Percentiles rank a stretch among this genome's conserved stretches.
phyloP scores from a whole-genome alignment of 2,888 invertebrate genomes.

The Leucoma salicis region DNA sequence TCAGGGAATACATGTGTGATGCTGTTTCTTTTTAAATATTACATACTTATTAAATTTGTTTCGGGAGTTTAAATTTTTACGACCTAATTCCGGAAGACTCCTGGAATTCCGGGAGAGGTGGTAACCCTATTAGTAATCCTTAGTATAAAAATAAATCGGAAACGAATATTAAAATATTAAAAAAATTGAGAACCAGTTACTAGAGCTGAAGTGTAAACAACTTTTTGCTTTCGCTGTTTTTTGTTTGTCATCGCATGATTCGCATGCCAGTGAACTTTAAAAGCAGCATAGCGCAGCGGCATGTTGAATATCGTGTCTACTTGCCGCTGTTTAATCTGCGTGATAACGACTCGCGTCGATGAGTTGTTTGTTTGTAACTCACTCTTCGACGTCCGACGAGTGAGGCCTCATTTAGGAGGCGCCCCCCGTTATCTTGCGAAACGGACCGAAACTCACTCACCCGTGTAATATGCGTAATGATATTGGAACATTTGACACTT shows the following conservation, averaged over 20 bases:
- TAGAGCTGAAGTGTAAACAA: constrained; percentile 8
- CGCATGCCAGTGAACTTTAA: constrained; percentile 20
- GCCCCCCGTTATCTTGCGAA: constrained; percentile 66
- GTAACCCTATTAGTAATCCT: no score
- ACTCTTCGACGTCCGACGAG: constrained; percentile 46
- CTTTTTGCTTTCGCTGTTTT: background rate
- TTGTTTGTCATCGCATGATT: constrained; percentile 21
- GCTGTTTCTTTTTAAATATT: no score
- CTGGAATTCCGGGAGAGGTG: no score
- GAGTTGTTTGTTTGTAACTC: constrained; percentile 67
- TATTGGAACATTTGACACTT: constrained; percentile 36
- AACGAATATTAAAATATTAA: no score
- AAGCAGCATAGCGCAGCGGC: constrained; percentile 16
- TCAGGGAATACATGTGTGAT: no score
- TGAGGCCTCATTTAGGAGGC: constrained; percentile 73
- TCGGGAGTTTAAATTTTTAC: no score
- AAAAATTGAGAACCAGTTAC: background rate
- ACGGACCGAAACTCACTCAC: constrained; percentile 62
- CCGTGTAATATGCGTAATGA: constrained; percentile 60
- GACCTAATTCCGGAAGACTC: no score
- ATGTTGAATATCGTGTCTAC: constrained; percentile 34
- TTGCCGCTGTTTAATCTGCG: constrained; percentile 36
- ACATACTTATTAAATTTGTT: no score
- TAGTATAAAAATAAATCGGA: no score
- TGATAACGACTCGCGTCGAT: constrained; percentile 58